phyloP scores from a whole-genome alignment of 2,113 vertebrate species.

The Neodontobutis hainanensis region DNA sequence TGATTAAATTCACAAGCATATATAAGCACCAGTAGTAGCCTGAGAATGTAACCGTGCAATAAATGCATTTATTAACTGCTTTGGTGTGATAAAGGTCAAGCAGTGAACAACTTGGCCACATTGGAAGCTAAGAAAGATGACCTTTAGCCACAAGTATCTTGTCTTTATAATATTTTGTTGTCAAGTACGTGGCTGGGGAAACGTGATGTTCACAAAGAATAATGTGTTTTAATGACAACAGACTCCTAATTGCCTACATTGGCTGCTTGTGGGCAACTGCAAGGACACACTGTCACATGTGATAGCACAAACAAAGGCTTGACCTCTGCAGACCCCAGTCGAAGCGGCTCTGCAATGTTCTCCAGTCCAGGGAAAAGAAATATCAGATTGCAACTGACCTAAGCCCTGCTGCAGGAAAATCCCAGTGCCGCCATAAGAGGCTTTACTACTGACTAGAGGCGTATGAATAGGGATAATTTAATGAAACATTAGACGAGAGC shows the following conservation, averaged over 20 bases:
- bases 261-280: slow-evolving; percentile 8
- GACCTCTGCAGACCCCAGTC: slow-evolving; percentile 17
- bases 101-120: not conserved
- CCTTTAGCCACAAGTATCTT: not conserved
- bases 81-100: not conserved
- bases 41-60: slow-evolving; percentile 6
- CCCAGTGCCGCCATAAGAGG: slow-evolving; percentile 63
- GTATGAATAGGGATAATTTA: slow-evolving; percentile 74
- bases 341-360: slow-evolving; percentile 25
- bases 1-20: slow-evolving; percentile 31
- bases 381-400: slow-evolving; percentile 68
- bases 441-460: slow-evolving; percentile 57
- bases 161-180: not conserved
- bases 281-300: slow-evolving; percentile 30
- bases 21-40: slow-evolving; percentile 19
- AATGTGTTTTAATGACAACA: not conserved
- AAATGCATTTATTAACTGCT: not conserved
- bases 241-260: slow-evolving; percentile 28
- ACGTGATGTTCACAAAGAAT: no score
- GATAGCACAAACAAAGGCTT: slow-evolving; percentile 38
- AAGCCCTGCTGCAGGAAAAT: slow-evolving; percentile 37
- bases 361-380: slow-evolving; percentile 36
- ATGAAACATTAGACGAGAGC: slow-evolving; percentile 75
- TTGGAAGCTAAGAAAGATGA: not conserved
- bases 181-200: not conserved